Evolutionary conservation across 2,113 vertebrate species (phyloP), one percentile per base, ranked within the genome.

Genomic region (Lepisosteus osseus): DNA sequence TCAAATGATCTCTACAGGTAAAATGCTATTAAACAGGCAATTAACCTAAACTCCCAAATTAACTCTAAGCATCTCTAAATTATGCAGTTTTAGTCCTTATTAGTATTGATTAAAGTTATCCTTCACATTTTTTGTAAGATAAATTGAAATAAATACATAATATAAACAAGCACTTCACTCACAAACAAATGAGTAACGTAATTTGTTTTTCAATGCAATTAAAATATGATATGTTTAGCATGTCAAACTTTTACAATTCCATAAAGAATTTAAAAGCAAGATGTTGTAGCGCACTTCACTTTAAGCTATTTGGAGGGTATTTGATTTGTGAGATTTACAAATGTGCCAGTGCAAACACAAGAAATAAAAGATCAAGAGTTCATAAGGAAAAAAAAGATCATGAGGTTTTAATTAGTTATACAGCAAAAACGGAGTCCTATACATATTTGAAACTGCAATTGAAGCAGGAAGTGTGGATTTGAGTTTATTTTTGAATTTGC

Each of bases 401-500:
- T 12, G 56, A 59, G 15, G 43, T 45, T 45, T 62, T 42, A 45
- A 61, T 61, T 43, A 45, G 62, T 45, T 61, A 45, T 61, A 47
- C n/a, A 8, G 69, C 42, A 47, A 57, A 43, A 29, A 62, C 29
- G n/a, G 6, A 66, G 15, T 62, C 42, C 13, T 62, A 7, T 11
- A 5, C 71, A 74, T 64, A 65, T 74, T 76, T 74, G 17, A 74
- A 81, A 75, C 51, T 59, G 47, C 42, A 63, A 69, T 51, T 61
- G 9, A 61, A 61, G 15, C 73, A 65, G 67, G 75, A 59, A 72
- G 63, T 69, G 17, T 76, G 15, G 66, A 76, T 79, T 77, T 6
- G 15, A 74, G 61, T 86, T 81, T 84, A 77, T 86, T 91, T 91
- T 94, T 86, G 87, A 93, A 90, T 85, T 76, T 67, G 85, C 78